phyloP scores from a whole-genome alignment of 37 sponge, comb jelly and placozoan species.

The Beroe forskalii region DNA sequence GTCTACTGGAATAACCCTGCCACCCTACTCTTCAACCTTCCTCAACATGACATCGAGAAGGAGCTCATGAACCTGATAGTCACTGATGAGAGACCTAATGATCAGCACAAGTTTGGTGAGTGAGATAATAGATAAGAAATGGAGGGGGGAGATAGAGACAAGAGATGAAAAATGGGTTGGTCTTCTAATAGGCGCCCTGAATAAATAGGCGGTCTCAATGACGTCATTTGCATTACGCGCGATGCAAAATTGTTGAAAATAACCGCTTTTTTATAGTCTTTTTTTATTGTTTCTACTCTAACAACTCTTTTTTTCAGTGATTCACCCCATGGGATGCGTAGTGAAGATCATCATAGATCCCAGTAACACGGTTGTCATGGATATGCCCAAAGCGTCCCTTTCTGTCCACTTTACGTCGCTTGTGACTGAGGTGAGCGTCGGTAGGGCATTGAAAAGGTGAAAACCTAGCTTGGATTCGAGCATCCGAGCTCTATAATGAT shows the following conservation, averaged over 20 bases:
- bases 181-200: no score
- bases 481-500: no score
- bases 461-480: no score
- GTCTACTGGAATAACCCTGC: slow-evolving; percentile 63
- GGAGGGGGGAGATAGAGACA: neutral
- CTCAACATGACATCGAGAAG: neutral
- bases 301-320: slow-evolving; percentile 12
- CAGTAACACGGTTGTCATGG: slow-evolving; percentile 20
- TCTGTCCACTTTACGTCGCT: slow-evolving; percentile 35
- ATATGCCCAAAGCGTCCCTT: neutral
- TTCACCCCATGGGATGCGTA: slow-evolving; percentile 53
- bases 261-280: no score
- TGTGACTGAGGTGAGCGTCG: slow-evolving; percentile 48
- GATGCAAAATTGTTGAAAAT: no score
- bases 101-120: slow-evolving; percentile 40
- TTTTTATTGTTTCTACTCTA: no score
- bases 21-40: neutral
- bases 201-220: no score
- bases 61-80: slow-evolving; percentile 38
- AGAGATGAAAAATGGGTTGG: no score
- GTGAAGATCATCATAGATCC: slow-evolving; percentile 57
- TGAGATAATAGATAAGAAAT: no score
- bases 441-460: no score
- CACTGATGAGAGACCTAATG: neutral
- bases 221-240: no score